A percentile compares a stretch with the other conserved stretches of the same genome.
Conservation (phyloP, 2,113 vertebrate species). For the Cryptomyrus ogoouensis region DNA sequence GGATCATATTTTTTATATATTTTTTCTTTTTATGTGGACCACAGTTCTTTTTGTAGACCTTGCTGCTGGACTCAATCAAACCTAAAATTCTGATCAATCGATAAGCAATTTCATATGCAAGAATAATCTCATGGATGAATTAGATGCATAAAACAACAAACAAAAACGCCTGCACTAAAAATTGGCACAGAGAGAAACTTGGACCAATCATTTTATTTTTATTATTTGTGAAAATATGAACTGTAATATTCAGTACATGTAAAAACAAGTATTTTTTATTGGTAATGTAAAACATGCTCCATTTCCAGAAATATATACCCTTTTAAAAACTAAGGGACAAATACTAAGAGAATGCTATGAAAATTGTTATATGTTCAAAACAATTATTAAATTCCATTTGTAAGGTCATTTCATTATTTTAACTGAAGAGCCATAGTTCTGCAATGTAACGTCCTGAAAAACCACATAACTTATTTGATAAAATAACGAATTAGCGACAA, state of each 20-base stretch:
- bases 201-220: slow-evolving; percentile 33
- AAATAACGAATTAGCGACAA: slow-evolving; percentile 34
- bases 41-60: neutral
- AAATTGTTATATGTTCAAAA: neutral
- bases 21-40: neutral
- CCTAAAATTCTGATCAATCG: slow-evolving; percentile 28
- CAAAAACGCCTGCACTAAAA: slow-evolving; percentile 32
- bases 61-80: slow-evolving; percentile 42
- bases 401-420: neutral
- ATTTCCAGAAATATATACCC: neutral
- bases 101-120: slow-evolving; percentile 41
- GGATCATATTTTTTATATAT: neutral
- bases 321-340: neutral
- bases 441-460: neutral
- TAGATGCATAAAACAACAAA: slow-evolving; percentile 53
- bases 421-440: neutral
- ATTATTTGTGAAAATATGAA: slow-evolving; percentile 42
- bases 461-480: slow-evolving; percentile 31
- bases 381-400: neutral
- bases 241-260: neutral
- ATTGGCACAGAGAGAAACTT: slow-evolving; percentile 51
- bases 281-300: neutral
- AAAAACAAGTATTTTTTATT: neutral
- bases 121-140: slow-evolving; percentile 63
- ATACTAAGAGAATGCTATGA: neutral